phyloP scores from a whole-genome alignment of 2,888 invertebrate species.

The Drosophila kanekoi region DNA sequence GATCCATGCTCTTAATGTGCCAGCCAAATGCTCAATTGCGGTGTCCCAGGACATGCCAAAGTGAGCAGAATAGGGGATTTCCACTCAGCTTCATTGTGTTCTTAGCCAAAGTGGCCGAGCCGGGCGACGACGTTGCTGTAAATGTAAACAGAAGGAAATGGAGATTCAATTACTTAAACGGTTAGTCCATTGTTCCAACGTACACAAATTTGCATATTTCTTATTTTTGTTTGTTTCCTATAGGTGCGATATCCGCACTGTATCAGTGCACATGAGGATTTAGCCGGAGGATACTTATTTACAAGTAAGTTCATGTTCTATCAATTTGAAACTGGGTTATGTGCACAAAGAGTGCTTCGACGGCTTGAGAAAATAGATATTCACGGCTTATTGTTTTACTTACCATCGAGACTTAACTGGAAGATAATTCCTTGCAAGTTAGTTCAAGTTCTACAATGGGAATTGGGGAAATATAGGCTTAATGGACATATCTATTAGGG shows the following conservation, averaged over 20 bases:
- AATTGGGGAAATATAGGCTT: too few relatives aligned
- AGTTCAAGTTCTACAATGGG: background rate
- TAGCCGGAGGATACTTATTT: background rate
- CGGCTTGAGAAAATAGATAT: too few relatives aligned
- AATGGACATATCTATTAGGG: too few relatives aligned
- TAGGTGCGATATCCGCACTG: slow-evolving; percentile 35
- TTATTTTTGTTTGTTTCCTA: slow-evolving; percentile 67
- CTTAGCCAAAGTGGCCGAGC: slow-evolving; percentile 59
- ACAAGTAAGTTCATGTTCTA: too few relatives aligned
- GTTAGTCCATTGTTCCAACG: slow-evolving; percentile 83
- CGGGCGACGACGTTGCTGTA: slow-evolving; percentile 47
- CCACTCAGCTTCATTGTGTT: slow-evolving; percentile 61
- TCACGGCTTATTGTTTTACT: too few relatives aligned
- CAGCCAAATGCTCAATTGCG: slow-evolving; percentile 81
- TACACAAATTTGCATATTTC: slow-evolving; percentile 85
- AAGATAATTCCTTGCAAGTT: background rate
- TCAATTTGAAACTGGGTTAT: too few relatives aligned
- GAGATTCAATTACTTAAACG: slow-evolving; percentile 85
- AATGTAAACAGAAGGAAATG: slow-evolving; percentile 84
- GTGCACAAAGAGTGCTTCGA: too few relatives aligned
- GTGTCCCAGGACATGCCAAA: slow-evolving; percentile 80
- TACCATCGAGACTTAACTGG: too few relatives aligned
- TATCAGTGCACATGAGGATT: slow-evolving; percentile 9
- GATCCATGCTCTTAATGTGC: slow-evolving; percentile 57
- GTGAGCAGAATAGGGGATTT: slow-evolving; percentile 68